These are phyloP conservation scores for Coronaproctus castanopsis DNA, from an alignment of 2,888 invertebrate species.

Conservation along the genomic window DNA sequence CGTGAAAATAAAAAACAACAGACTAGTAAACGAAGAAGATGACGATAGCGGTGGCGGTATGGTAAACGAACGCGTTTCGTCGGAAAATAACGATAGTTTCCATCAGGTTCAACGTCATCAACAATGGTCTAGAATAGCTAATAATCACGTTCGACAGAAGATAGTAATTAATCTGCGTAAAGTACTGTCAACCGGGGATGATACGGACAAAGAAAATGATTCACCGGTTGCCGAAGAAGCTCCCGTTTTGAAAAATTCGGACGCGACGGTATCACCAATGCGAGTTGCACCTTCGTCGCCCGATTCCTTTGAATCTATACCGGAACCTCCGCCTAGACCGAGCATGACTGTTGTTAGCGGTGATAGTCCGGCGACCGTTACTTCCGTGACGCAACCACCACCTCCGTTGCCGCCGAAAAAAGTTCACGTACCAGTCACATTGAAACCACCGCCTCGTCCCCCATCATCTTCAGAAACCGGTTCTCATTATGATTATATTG, in stretches of 20 bases:
- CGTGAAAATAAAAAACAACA: not conserved
- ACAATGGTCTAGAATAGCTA: not conserved
- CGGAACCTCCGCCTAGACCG: constrained; percentile 42
- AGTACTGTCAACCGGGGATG: constrained; percentile 10
- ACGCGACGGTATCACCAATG: constrained; percentile 13
- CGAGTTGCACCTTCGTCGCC: constrained; percentile 6
- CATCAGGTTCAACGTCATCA: not conserved
- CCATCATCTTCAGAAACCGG: constrained; percentile 26
- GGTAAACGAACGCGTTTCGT: not conserved
- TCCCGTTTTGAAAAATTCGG: constrained; percentile 16
- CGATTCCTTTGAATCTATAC: constrained; percentile 28
- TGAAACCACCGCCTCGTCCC: constrained; percentile 43
- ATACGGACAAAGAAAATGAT: constrained; percentile 16
- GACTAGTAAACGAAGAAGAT: not conserved
- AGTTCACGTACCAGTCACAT: constrained; percentile 34
- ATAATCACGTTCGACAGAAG: constrained; percentile 3
- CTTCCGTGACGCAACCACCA: constrained; percentile 40
- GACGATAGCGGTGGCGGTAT: not conserved
- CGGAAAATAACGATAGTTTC: not conserved
- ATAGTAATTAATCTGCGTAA: constrained; percentile 12
- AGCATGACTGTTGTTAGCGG: not conserved
- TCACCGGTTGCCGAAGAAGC: constrained; percentile 21
- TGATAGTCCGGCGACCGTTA: constrained; percentile 39
- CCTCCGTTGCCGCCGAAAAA: constrained; percentile 55
- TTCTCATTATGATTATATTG: constrained; percentile 35